These are phyloP conservation scores for Coendou prehensilis DNA, from an alignment of 2,797 vertebrate genomes.

Conservation along the genomic window DNA sequence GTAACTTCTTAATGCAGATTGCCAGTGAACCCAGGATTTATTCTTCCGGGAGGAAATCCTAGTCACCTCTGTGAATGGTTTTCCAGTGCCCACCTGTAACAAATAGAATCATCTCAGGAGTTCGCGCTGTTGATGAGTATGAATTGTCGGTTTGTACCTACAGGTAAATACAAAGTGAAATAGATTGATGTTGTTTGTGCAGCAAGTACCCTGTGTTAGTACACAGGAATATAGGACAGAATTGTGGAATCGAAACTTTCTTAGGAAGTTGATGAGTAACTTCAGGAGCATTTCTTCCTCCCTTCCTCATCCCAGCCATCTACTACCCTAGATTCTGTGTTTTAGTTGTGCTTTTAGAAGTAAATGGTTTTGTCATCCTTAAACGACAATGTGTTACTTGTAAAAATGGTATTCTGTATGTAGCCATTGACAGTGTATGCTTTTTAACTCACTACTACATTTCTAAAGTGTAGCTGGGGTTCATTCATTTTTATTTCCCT, in stretches of 20 bases:
- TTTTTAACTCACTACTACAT: background rate
- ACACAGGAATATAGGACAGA: background rate
- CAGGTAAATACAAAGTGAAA: background rate
- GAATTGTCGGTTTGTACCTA: conserved; percentile 23
- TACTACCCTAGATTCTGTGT: background rate
- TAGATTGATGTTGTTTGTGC: background rate
- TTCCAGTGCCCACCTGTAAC: background rate
- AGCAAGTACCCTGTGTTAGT: background rate
- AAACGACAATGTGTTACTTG: background rate
- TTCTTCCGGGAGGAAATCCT: background rate
- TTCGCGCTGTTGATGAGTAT: background rate
- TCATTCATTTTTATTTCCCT: background rate
- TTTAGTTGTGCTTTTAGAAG: conserved; percentile 56
- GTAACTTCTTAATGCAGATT: background rate
- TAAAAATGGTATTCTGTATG: background rate
- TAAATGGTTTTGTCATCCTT: conserved; percentile 5
- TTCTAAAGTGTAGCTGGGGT: background rate
- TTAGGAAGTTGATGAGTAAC: background rate
- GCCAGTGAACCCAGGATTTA: background rate
- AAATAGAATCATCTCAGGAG: background rate
- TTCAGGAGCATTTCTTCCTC: background rate
- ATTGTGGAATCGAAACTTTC: background rate
- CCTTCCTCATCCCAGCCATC: too few species aligned
- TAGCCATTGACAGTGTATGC: background rate
- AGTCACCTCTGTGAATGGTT: background rate